Percentiles rank a stretch among this genome's conserved stretches.
Evolutionary conservation across 37 sponge, comb jelly and placozoan genomes (phyloP).

Genomic region (Amphimedon queenslandica): DNA sequence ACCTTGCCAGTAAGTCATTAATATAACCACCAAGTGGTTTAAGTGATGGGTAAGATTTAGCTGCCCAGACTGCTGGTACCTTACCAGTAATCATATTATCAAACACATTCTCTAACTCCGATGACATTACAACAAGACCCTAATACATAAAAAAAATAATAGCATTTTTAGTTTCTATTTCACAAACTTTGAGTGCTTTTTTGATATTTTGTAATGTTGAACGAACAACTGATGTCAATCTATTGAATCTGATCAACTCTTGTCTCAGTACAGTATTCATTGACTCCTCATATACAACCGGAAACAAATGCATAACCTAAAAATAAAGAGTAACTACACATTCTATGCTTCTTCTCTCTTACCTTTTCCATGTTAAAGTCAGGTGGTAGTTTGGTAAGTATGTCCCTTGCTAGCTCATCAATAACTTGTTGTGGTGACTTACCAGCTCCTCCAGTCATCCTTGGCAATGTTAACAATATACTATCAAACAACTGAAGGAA

Average conservation of each 20-base stretch:
- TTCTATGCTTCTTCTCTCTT: too few species aligned
- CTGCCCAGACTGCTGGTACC: conserved; percentile 98
- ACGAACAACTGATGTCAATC: conserved; percentile 88
- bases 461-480: conserved; percentile 87
- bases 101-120: conserved; percentile 92
- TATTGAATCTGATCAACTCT: conserved; percentile 94
- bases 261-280: conserved; percentile 99
- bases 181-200: conserved; percentile 92
- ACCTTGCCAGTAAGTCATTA: conserved; percentile 91
- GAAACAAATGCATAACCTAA: conserved; percentile 79
- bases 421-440: conserved; percentile 92
- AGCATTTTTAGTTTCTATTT: too few species aligned
- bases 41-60: conserved; percentile 97
- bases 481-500: conserved; percentile 78
- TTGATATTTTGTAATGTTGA: conserved; percentile 79
- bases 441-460: conserved; percentile 87
- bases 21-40: conserved; percentile 98
- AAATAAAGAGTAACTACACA: too few species aligned
- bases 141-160: too few species aligned
- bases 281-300: conserved; percentile 91
- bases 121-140: conserved; percentile 97
- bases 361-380: conserved; percentile 90
- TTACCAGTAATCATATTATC: conserved; percentile 93
- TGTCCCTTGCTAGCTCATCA: conserved; percentile 91
- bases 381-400: conserved; percentile 91